phyloP scores from a whole-genome alignment of 2,113 vertebrate species.

The Bubo bubo region DNA sequence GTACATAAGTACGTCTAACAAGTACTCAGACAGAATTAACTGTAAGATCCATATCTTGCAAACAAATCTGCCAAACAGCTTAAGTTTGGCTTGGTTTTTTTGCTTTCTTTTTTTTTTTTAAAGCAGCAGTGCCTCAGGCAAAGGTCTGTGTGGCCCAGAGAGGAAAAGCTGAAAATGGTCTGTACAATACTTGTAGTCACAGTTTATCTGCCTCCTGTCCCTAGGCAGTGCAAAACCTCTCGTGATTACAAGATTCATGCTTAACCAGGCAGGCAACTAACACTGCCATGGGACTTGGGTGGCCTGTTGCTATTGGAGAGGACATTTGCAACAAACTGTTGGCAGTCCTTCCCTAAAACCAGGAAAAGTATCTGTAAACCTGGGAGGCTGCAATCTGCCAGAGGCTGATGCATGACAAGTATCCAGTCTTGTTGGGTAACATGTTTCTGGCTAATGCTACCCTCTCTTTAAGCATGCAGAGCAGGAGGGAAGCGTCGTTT shows the following conservation, averaged over 20 bases:
- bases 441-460: background rate
- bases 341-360: background rate
- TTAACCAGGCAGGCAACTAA: background rate
- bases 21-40: conserved; percentile 41
- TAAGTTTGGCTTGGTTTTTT: background rate
- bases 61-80: background rate
- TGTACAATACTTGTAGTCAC: background rate
- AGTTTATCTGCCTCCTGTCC: background rate
- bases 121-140: background rate
- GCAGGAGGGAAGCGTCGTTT: background rate
- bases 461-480: background rate
- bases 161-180: conserved; percentile 25
- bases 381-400: background rate
- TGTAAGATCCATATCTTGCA: conserved; percentile 26
- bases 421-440: background rate
- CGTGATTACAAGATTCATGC: background rate
- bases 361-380: background rate
- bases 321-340: background rate
- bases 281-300: background rate
- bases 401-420: background rate
- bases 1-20: background rate
- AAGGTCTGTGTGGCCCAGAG: background rate
- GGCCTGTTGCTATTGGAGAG: background rate
- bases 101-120: background rate
- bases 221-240: background rate